phyloP scores from a whole-genome alignment of 2,888 invertebrate species.

The Sturmia bella region DNA sequence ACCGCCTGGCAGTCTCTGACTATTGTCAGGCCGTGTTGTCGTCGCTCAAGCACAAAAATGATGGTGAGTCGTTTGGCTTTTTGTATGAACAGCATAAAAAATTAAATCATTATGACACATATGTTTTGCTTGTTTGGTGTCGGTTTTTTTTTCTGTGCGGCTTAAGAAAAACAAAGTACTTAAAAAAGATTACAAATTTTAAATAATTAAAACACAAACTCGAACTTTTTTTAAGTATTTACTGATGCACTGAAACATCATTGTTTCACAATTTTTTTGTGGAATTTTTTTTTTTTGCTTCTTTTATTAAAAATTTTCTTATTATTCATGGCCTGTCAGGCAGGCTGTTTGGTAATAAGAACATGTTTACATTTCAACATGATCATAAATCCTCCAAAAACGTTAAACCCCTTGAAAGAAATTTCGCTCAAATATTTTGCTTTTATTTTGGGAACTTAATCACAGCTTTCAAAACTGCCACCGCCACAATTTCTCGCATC shows the following conservation, averaged over 20 bases:
- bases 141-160: not conserved
- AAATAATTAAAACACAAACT: constrained; percentile 45
- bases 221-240: constrained; percentile 30
- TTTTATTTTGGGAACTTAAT: constrained; percentile 69
- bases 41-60: constrained; percentile 27
- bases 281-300: not conserved
- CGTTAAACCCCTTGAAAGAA: constrained; percentile 48
- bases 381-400: constrained; percentile 75
- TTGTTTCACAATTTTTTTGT: constrained; percentile 13
- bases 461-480: constrained; percentile 72
- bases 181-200: constrained; percentile 24
- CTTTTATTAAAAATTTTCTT: constrained; percentile 27
- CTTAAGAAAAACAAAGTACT: not conserved
- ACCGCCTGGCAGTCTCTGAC: constrained; percentile 53
- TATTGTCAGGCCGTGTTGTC: not conserved
- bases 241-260: constrained; percentile 18
- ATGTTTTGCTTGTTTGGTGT: constrained; percentile 35
- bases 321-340: constrained; percentile 61
- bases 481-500: constrained; percentile 66
- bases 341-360: constrained; percentile 63
- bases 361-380: constrained; percentile 79
- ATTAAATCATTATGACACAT: constrained; percentile 59
- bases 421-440: constrained; percentile 28
- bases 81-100: constrained; percentile 10
- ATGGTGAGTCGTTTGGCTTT: constrained; percentile 17